These are phyloP conservation scores for Conopomorpha cramerella DNA, from an alignment of 1,140 invertebrate genomes.

Conservation along the genomic window DNA sequence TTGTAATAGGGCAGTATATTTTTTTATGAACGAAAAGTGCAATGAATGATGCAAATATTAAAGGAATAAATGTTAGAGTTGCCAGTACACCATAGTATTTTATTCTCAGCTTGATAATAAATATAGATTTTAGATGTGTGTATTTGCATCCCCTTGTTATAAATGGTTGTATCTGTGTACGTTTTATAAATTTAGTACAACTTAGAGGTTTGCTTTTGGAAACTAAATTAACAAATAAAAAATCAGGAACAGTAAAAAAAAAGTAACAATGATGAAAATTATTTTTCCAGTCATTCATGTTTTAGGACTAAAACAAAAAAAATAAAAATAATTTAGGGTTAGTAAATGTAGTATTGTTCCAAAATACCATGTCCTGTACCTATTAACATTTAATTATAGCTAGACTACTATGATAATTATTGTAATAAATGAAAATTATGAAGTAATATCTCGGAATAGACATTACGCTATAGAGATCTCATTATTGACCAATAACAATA, in stretches of 20 bases:
- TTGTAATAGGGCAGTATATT: conserved; percentile 57
- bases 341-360: conserved; percentile 42
- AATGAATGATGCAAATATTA: conserved; percentile 12
- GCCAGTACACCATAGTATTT: conserved; percentile 22
- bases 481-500: conserved; percentile 59
- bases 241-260: no score
- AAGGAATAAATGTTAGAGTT: conserved; percentile 12
- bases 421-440: conserved; percentile 36
- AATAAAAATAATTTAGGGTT: conserved; percentile 32
- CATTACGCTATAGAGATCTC: conserved; percentile 51
- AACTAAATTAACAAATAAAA: no score
- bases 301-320: conserved; percentile 22
- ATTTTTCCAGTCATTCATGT: conserved; percentile 19
- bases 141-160: conserved; percentile 15
- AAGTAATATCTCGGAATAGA: conserved; percentile 38
- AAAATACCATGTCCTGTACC: conserved; percentile 29
- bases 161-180: conserved; percentile 25
- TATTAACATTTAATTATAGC: conserved; percentile 42
- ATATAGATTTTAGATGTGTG: conserved; percentile 19
- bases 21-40: conserved; percentile 41
- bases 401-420: conserved; percentile 41
- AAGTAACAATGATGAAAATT: no score
- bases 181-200: conserved; percentile 21
- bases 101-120: conserved; percentile 29
- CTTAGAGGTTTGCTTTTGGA: not conserved